Conservation (phyloP, 2,113 vertebrate species). For the Vidua macroura region DNA sequence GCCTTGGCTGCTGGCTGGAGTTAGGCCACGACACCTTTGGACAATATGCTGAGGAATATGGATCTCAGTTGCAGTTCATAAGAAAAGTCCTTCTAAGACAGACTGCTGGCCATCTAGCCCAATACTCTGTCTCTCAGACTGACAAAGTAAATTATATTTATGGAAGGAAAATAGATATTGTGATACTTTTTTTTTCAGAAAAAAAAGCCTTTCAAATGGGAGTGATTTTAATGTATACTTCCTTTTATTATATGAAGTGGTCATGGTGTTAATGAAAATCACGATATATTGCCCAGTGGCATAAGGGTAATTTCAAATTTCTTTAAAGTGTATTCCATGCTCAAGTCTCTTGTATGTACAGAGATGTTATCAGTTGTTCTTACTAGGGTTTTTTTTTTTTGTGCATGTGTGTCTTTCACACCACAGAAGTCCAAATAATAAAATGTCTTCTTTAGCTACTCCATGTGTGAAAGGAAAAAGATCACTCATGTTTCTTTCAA, state of each 20-base stretch:
- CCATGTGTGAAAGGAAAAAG: neutral
- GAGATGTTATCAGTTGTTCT: neutral
- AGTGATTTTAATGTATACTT: neutral
- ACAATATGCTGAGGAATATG: neutral
- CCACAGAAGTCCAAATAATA: neutral
- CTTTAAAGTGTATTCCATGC: neutral
- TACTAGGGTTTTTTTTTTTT: neutral
- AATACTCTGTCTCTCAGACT: neutral
- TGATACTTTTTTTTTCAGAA: neutral
- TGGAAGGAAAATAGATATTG: neutral
- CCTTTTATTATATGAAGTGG: neutral
- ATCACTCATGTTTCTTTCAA: neutral
- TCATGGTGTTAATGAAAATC: neutral
- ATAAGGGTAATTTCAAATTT: neutral
- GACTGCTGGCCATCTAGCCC: neutral
- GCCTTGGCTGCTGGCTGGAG: neutral
- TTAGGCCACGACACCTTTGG: neutral
- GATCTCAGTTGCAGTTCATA: neutral
- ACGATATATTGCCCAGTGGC: neutral
- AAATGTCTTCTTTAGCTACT: neutral
- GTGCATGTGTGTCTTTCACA: rapidly evolving
- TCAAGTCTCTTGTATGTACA: neutral
- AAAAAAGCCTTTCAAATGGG: neutral
- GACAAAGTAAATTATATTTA: neutral
- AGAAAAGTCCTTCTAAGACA: neutral